Evolutionary conservation across 2,888 invertebrate species (phyloP), one percentile per base, ranked within the genome.

Genomic region (Troides oblongomaculatus): DNA sequence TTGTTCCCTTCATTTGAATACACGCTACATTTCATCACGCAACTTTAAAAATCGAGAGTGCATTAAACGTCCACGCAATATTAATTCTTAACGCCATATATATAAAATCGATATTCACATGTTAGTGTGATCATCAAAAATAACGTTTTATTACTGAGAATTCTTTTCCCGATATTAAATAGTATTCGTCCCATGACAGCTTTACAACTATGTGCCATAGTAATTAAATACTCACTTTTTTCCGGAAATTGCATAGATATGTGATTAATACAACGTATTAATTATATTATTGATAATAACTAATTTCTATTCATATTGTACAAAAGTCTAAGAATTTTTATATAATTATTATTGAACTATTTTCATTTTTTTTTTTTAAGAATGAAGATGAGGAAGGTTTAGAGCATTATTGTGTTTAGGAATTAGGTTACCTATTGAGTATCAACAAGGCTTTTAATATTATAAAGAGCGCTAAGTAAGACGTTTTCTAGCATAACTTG

Each of bases 11-110:
- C 65, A 74, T 74, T 74, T 66, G 61, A 68, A 72, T 74, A 72
- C 77, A 77, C 74, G 74, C 74, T 53, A 74, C 76, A 75, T 76
- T 66, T 62, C 68, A 59, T 70, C 75, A 74, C 75, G 75, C 78
- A 64, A 75, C 36, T n/a, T 21, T 69, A 70, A 70, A 74, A 72
- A 65, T 68, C 70, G 74, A 62, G 62, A 68, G 70, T 63, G 68
- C 58, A 65, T 63, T 43, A 64, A 59, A 60, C 21, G 43, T 25
- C 25, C 67, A 67, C 60, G 62, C 61, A 30, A 74, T 68, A 62
- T 56, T 72, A 43, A 36, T 64, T 58, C 63, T 63, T 71, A 72
- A 57, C 10, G 2, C 12, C 0, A 18, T 57, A 2, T 0, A 2
- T 7, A 69, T 68, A 72, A 68, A 69, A 72, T 58, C 30, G 1